phyloP scores from a whole-genome alignment of 2,888 invertebrate species.

The Lithophane ornitopus region DNA sequence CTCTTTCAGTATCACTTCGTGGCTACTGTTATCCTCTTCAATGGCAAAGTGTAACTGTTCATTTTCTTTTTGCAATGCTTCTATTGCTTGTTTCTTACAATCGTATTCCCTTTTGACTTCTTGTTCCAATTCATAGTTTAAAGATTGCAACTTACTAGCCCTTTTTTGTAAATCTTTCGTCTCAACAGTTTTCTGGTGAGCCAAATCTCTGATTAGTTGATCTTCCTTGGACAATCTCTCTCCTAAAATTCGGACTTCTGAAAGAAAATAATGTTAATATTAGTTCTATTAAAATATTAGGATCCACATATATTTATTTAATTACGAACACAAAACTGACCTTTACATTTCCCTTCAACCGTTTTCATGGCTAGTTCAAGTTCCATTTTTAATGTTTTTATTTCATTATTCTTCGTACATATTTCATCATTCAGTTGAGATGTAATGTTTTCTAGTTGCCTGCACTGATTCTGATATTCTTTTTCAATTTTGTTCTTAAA shows the following conservation, averaged over 20 bases:
- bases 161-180: constrained; percentile 64
- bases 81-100: constrained; percentile 67
- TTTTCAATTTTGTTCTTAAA: constrained; percentile 71
- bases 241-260: constrained; percentile 68
- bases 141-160: constrained; percentile 63
- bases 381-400: constrained; percentile 59
- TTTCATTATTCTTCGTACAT: constrained; percentile 59
- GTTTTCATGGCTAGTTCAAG: constrained; percentile 60
- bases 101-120: constrained; percentile 69
- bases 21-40: constrained; percentile 75
- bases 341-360: constrained; percentile 69
- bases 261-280: constrained; percentile 52
- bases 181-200: constrained; percentile 64
- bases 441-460: constrained; percentile 63
- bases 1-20: constrained; percentile 74
- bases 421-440: constrained; percentile 69
- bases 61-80: constrained; percentile 74
- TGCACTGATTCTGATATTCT: constrained; percentile 72
- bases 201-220: constrained; percentile 58
- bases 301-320: background rate
- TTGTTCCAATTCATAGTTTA: constrained; percentile 67
- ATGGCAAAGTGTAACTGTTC: constrained; percentile 75
- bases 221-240: constrained; percentile 57
- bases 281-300: background rate
- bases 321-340: constrained; percentile 59